Conservation (phyloP, 2,888 invertebrate genomes). For the Ptilodon capucinus region DNA sequence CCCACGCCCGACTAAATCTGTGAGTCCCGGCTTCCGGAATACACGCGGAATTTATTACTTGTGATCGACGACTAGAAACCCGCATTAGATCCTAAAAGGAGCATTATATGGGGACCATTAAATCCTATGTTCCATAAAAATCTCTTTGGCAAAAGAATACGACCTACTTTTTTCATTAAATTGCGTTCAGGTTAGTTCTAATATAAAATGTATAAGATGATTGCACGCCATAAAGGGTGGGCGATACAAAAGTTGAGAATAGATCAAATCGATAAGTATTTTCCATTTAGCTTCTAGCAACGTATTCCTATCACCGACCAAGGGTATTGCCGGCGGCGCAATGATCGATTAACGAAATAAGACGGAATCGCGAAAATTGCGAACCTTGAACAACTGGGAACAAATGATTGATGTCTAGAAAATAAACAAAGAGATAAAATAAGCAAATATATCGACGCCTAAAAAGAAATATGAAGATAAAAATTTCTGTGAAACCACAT, state of each 20-base stretch:
- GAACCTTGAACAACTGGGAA: conserved; percentile 22
- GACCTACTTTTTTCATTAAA: conserved; percentile 3
- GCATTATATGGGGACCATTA: conserved; percentile 42
- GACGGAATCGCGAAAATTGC: background rate
- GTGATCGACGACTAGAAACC: conserved; percentile 30
- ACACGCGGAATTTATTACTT: conserved; percentile 45
- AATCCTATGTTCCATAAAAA: conserved; percentile 41
- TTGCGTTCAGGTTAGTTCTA: background rate
- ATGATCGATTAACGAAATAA: conserved; percentile 30
- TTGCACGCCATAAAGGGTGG: background rate
- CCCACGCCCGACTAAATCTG: conserved; percentile 36
- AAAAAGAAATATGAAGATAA: conserved; percentile 11
- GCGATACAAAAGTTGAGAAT: background rate
- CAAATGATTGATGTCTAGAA: conserved; percentile 30
- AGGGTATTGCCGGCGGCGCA: conserved; percentile 22
- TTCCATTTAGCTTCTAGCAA: conserved; percentile 34
- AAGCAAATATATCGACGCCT: conserved; percentile 13
- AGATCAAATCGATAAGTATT: conserved; percentile 44
- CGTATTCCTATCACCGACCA: conserved; percentile 16
- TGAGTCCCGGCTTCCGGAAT: conserved; percentile 32
- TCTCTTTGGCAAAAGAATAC: conserved; percentile 15
- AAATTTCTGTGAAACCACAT: conserved; percentile 2
- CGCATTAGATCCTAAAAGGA: conserved; percentile 39
- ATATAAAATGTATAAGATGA: background rate
- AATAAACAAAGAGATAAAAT: conserved; percentile 22